A percentile compares a stretch with the other conserved stretches of the same genome.
Conservation (phyloP, 2,888 invertebrate genomes). For the Lysandra coridon region DNA sequence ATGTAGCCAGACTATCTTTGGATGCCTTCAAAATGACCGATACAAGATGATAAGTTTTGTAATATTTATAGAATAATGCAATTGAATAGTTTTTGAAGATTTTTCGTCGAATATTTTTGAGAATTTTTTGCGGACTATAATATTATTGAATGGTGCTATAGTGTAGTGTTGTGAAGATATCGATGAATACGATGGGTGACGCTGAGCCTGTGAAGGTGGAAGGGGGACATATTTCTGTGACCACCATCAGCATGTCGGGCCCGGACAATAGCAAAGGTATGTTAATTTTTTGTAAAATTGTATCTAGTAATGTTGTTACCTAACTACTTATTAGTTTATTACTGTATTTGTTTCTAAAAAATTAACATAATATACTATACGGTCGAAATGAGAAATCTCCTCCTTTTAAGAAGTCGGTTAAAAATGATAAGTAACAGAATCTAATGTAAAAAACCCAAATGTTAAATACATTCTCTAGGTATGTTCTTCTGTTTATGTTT, state of each 20-base stretch:
- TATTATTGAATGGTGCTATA: constrained; percentile 59
- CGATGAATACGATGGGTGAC: constrained; percentile 68
- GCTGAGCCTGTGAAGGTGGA: constrained; percentile 74
- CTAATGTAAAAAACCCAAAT: no score
- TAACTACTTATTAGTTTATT: no score
- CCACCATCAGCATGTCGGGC: constrained; percentile 87
- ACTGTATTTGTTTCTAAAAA: no score
- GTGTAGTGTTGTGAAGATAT: constrained; percentile 62
- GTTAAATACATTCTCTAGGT: no score
- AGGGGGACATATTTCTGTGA: constrained; percentile 86
- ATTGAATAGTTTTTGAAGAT: constrained; percentile 53
- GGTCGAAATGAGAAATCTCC: no score
- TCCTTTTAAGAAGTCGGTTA: no score
- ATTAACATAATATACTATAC: no score
- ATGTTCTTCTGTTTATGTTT: no score
- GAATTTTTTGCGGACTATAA: constrained; percentile 50
- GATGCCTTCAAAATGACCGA: constrained; percentile 67
- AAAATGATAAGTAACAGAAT: no score
- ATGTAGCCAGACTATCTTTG: constrained; percentile 47
- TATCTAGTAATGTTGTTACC: neutral
- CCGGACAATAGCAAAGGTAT: constrained; percentile 81
- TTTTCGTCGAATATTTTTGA: constrained; percentile 56
- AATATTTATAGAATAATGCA: constrained; percentile 56
- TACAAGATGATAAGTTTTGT: constrained; percentile 57
- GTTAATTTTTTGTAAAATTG: constrained; percentile 35